phyloP scores from a whole-genome alignment of 2,797 vertebrate genomes.

The Gymnocypris eckloni region DNA sequence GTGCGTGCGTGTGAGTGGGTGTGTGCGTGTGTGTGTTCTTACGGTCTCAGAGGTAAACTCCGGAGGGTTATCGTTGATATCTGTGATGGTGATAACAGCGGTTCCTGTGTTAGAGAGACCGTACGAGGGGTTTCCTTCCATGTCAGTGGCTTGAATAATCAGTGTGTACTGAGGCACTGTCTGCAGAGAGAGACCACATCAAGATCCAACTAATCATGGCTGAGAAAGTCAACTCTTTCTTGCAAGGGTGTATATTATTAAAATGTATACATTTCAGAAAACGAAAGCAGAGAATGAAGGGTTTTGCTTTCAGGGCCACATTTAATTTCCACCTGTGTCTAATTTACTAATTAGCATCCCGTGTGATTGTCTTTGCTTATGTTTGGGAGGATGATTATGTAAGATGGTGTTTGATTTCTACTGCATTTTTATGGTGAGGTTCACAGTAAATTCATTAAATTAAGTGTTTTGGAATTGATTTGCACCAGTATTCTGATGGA shows the following conservation, averaged over 20 bases:
- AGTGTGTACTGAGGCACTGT: conserved; percentile 98
- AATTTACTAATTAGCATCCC: too few species aligned
- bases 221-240: neutral
- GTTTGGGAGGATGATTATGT: too few species aligned
- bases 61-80: conserved; percentile 97
- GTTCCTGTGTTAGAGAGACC: conserved; percentile 98
- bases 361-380: too few species aligned
- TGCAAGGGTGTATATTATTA: neutral
- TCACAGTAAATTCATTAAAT: neutral
- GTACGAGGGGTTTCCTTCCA: conserved; percentile 95
- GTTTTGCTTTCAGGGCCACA: neutral
- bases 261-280: too few species aligned
- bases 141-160: conserved; percentile 99
- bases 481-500: conserved; percentile 9
- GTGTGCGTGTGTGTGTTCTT: conserved; percentile 67
- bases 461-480: neutral
- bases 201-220: neutral
- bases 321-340: too few species aligned
- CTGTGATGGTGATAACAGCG: conserved; percentile 93
- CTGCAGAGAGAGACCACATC: conserved; percentile 67
- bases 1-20: neutral
- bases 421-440: too few species aligned
- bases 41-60: conserved; percentile 95
- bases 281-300: neutral
- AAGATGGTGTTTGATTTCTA: too few species aligned